Percentiles rank a stretch among this genome's conserved stretches.
Evolutionary conservation across 2,888 invertebrate species (phyloP).

Genomic region (Drosophila kuntzei): DNA sequence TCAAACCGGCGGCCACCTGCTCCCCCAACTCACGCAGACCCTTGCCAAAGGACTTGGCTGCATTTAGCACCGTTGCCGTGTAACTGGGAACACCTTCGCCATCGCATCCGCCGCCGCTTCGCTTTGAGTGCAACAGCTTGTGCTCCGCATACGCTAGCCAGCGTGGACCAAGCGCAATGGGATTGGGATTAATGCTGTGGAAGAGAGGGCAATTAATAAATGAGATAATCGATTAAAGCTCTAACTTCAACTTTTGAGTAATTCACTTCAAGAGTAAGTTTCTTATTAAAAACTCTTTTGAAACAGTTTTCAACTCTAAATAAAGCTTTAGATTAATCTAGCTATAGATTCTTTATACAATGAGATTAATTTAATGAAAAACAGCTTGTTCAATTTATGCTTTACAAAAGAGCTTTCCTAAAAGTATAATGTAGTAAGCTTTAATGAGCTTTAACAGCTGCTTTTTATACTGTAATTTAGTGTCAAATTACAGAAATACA

Average conservation of each 20-base stretch:
- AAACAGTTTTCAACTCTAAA: not conserved
- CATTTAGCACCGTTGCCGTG: conserved; percentile 97
- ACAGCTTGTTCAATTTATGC: too few species aligned
- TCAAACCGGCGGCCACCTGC: conserved; percentile 95
- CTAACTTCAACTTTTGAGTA: too few species aligned
- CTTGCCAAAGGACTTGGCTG: conserved; percentile 96
- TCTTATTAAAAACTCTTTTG: not conserved
- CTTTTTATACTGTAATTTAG: too few species aligned
- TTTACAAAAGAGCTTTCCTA: too few species aligned
- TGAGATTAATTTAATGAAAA: too few species aligned
- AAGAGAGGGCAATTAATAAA: not conserved
- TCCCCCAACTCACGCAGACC: conserved; percentile 95
- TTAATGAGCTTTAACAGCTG: too few species aligned
- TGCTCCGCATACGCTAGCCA: conserved; percentile 95
- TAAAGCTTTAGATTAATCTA: too few species aligned
- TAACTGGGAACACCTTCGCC: conserved; percentile 94
- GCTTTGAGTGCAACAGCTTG: conserved; percentile 91
- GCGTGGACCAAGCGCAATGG: conserved; percentile 93
- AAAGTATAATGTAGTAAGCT: too few species aligned
- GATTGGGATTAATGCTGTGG: conserved; percentile 88
- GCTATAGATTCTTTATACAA: too few species aligned
- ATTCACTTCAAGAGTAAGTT: not conserved
- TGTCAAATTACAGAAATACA: not conserved
- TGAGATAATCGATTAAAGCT: not conserved
- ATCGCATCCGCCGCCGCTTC: conserved; percentile 94